phyloP scores from a whole-genome alignment of 2,888 invertebrate species.

The Spodoptera littoralis region DNA sequence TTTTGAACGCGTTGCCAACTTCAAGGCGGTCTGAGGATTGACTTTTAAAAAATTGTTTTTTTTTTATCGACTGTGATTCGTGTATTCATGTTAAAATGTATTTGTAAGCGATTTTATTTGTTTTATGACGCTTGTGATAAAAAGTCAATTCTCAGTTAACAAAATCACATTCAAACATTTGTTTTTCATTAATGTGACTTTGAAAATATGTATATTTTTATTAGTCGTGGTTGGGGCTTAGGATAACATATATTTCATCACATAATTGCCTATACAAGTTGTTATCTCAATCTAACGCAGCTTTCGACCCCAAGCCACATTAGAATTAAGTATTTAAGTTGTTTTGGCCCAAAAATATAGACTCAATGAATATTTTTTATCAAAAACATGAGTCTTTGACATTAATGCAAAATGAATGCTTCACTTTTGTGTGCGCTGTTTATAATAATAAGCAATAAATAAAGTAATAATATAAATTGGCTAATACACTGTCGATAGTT shows the following conservation, averaged over 20 bases:
- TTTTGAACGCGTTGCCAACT: conserved; percentile 41
- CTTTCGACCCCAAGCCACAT: conserved; percentile 19
- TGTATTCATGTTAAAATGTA: conserved; percentile 54
- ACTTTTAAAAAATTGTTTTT: conserved; percentile 63
- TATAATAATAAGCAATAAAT: conserved; percentile 5
- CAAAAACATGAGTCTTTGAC: conserved; percentile 49
- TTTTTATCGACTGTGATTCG: conserved; percentile 63
- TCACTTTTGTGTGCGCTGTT: conserved; percentile 54
- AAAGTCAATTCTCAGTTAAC: conserved; percentile 73
- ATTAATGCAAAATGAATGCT: conserved; percentile 44
- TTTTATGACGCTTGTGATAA: conserved; percentile 59
- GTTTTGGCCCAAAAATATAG: conserved; percentile 40
- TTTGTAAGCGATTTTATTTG: conserved; percentile 59
- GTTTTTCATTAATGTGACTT: conserved; percentile 84
- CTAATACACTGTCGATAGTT: conserved; percentile 46
- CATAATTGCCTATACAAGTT: conserved; percentile 2
- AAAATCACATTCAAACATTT: conserved; percentile 83
- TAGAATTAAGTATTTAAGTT: conserved; percentile 26
- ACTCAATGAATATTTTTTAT: conserved; percentile 58
- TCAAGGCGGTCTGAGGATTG: conserved; percentile 60
- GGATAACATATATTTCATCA: conserved; percentile 3
- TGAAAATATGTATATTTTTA: conserved; percentile 58
- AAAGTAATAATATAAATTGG: conserved; percentile 23
- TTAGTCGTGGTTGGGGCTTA: conserved; percentile 27
- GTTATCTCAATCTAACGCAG: too few relatives aligned